Evolutionary conservation across 1,140 invertebrate species (phyloP).

Genomic region (Procambarus clarkii): DNA sequence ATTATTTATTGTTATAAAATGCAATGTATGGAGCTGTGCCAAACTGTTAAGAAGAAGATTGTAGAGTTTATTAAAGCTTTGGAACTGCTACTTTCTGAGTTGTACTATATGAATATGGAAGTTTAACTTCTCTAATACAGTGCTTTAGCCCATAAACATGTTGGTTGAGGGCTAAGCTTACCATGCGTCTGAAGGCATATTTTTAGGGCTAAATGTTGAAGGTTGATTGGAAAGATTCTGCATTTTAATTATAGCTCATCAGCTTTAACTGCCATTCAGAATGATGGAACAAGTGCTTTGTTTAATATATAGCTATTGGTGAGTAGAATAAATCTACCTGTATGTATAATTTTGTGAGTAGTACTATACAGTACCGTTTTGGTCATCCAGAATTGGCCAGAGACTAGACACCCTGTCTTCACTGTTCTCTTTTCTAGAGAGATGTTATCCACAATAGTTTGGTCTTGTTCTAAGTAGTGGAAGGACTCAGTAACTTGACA

Average conservation of each 20-base stretch:
- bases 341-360: too few species aligned
- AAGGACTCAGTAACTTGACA: neutral
- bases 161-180: neutral
- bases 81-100: conserved; percentile 23
- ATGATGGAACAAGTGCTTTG: neutral
- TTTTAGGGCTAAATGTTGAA: neutral
- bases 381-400: neutral
- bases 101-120: conserved; percentile 15
- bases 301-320: too few species aligned
- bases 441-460: neutral
- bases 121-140: neutral
- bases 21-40: conserved; percentile 60
- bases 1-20: conserved; percentile 60
- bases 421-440: neutral
- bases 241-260: conserved; percentile 13
- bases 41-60: conserved; percentile 57
- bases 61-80: conserved; percentile 58
- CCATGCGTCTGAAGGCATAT: neutral
- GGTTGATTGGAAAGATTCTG: conserved; percentile 13
- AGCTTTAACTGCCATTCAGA: neutral
- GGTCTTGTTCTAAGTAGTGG: neutral
- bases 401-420: neutral
- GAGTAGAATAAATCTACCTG: too few species aligned
- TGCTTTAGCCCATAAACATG: neutral
- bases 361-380: neutral